These are phyloP conservation scores for Sisor rabdophorus DNA, from an alignment of 2,113 vertebrate genomes.

Conservation along the genomic window DNA sequence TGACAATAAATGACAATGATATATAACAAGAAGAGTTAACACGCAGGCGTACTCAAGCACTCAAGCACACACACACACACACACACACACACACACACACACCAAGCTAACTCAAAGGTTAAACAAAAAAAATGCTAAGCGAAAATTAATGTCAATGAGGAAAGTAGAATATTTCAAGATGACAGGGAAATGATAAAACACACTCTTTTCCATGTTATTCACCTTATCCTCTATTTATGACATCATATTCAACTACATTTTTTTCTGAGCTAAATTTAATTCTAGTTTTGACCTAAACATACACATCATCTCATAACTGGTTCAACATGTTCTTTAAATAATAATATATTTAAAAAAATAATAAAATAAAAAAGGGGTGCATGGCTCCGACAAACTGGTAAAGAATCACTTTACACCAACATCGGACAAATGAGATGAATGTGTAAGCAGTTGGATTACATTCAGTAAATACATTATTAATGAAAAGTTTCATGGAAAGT, in stretches of 20 bases:
- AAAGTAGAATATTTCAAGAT: background rate
- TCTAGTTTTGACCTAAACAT: constrained; percentile 2
- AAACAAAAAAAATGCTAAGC: background rate
- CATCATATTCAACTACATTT: background rate
- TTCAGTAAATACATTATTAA: background rate
- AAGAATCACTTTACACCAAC: background rate
- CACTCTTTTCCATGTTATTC: background rate
- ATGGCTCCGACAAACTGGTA: background rate
- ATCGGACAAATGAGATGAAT: background rate
- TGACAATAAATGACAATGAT: background rate
- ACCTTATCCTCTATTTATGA: background rate
- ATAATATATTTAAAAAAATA: no score
- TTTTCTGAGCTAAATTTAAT: background rate
- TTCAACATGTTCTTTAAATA: background rate
- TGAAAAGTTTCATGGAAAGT: no score
- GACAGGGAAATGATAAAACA: background rate
- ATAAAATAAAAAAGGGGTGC: background rate
- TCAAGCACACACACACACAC: background rate
- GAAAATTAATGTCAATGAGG: background rate
- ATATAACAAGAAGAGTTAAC: background rate
- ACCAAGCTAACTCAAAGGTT: background rate
- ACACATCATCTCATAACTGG: background rate
- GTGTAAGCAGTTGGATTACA: background rate
- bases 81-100: background rate
- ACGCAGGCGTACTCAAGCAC: no score